Base-by-base conservation (phyloP, 2,113 vertebrate species). In the Micronycteris hirsuta region DNA sequence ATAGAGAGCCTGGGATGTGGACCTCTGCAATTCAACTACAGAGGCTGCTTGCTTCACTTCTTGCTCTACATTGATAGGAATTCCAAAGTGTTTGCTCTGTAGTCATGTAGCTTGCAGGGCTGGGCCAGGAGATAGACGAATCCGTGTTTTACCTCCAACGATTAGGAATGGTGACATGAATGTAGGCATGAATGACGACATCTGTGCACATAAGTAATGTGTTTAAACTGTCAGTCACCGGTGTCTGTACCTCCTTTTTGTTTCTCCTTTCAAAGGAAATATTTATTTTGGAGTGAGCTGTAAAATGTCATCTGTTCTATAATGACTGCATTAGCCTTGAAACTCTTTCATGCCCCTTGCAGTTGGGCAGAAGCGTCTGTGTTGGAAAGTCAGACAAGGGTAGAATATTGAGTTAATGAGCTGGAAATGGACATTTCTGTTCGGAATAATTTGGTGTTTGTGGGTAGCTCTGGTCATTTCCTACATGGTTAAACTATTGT, bases 251-350 rank as follows among this genome's bases (percentile, higher is more conserved):
- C 17, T 94, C n/a, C 15, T 76, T 49, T 56, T 94, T 77, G 14
- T 76, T 85, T 93, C 45, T 74, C 63, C 61, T 91, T 91, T 76
- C 83, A 86, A 93, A 81, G 61, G 31, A 88, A 96, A 31, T 96
- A 81, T 94, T 97, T 94, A 85, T 71, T 52, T 80, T 88, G 33
- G 24, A 88, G 58, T 26, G 11, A 38, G 38, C 47, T 76, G 76
- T 90, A 52, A 84, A 92, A 92, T 95, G 49, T 87, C 76, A 91
- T 90, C 68, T 97, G 33, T 87, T 90, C 83, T 49, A 87, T n/a
- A 92, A 76, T 76, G 31, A 36, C 70, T 90, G 28, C 4, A 56
- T 76, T 81, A 84, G n/a, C 54, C 54, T 90, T 52, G 73, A 87
- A 76, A 73, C 17, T 65, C 10, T 87, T 90, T 36, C 24, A 88